Conservation (phyloP, 1,140 invertebrate species). For the Drosophila ficusphila region DNA sequence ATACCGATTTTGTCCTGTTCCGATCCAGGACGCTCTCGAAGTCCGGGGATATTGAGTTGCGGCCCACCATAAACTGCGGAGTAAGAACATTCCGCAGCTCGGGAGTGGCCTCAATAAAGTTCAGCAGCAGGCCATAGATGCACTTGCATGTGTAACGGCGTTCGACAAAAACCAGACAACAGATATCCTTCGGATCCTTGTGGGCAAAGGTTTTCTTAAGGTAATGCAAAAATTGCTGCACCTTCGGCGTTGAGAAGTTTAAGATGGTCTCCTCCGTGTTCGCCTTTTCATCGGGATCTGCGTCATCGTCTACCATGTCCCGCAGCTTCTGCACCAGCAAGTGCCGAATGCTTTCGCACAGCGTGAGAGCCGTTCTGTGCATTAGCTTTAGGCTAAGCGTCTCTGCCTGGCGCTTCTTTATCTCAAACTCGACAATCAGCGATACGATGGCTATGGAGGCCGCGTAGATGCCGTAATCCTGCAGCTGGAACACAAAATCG, state of each 20-base stretch:
- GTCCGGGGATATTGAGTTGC: constrained; percentile 54
- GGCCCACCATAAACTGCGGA: constrained; percentile 90
- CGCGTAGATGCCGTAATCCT: constrained; percentile 87
- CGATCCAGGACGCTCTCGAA: constrained; percentile 57
- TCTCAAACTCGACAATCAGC: constrained; percentile 87
- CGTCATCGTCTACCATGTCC: constrained; percentile 49
- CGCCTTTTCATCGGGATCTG: constrained; percentile 13
- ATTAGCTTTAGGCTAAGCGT: constrained; percentile 84
- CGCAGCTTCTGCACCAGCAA: constrained; percentile 53
- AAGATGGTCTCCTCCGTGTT: constrained; percentile 80
- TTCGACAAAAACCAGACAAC: constrained; percentile 93
- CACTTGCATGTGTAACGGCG: constrained; percentile 91
- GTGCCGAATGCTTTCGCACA: constrained; percentile 68
- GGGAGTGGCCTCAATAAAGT: constrained; percentile 83
- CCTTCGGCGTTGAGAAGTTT: constrained; percentile 86
- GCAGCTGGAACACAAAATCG: constrained; percentile 84
- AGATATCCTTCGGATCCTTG: constrained; percentile 85
- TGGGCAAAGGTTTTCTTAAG: constrained; percentile 85
- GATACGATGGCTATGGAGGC: constrained; percentile 86
- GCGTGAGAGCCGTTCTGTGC: constrained; percentile 84
- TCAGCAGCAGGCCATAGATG: constrained; percentile 90
- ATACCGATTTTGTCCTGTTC: constrained; percentile 85
- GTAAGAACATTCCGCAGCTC: constrained; percentile 86
- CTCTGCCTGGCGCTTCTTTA: constrained; percentile 85
- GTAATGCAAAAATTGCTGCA: constrained; percentile 86